Base-by-base conservation (phyloP, 2,797 vertebrate species). In the Anas flavirostris region DNA sequence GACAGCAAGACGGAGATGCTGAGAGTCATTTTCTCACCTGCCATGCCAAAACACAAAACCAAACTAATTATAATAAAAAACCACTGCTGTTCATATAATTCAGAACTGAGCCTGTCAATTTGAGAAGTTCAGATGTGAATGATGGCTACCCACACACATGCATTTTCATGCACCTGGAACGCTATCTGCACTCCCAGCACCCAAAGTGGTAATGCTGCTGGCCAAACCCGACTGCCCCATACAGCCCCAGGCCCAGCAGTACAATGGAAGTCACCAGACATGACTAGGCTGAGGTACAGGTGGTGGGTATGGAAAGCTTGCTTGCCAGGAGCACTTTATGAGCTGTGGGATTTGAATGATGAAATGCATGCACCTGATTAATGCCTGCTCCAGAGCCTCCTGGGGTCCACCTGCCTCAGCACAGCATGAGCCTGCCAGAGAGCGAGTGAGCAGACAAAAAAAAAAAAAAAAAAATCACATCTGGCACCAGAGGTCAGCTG, bases 1-100 rank as follows among this genome's bases (percentile, higher is more conserved):
- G 99, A 99, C 94, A 99, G 98, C 95, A 99, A 96, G 85, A 99
- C 99, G 3, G 99, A 99, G 97, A 99, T 99, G 95, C 99, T 99
- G 29, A 99, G 98, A 5, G 99, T 99, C 99, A 99, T 99, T 98
- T 99, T 99, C 93, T 99, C 99, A 83, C 99, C 99, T 99, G 66
- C 21, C 80, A 29, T 18, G 29, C 63, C 48, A 50, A 50, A 66
- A 64, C 43, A 66, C 19, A 14, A 1, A 33, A 25, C 12, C 58
- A n/a, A 16, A 28, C 9, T 26, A 33, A 21, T n/a, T 78, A 3
- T 56, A 29, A 67, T 58, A 39, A 33, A 16, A 28, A 21, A 35
- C 7, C 16, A 19, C n/a, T 75, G 29, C 9, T 58, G 39, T 8
- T 81, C 8, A 11, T 29, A 19, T 37, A 7, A n/a, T 64, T 41